Conservation (phyloP, 2,888 invertebrate genomes). For the Acleris cristana region DNA sequence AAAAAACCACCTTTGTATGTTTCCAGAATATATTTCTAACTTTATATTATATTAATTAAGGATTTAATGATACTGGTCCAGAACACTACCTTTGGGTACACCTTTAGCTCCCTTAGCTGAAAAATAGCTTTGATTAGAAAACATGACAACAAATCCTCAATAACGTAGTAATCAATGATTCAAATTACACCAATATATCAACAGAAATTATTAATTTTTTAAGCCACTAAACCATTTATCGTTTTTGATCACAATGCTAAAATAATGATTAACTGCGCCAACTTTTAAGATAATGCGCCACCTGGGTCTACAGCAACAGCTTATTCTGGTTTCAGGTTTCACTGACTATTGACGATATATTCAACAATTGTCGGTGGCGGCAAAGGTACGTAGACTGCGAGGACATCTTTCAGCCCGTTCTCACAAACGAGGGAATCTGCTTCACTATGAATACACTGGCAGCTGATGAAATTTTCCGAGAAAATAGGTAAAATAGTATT, state of each 20-base stretch:
- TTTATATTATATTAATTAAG: not conserved
- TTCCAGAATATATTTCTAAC: no score
- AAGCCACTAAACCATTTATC: no score
- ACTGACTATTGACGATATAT: slow-evolving; percentile 1
- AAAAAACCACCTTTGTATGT: no score
- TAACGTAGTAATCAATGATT: no score
- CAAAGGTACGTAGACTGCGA: not conserved
- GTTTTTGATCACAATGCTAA: no score
- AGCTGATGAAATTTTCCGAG: slow-evolving; percentile 51
- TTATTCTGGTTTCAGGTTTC: slow-evolving; percentile 17
- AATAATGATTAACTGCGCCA: no score
- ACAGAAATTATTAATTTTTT: no score
- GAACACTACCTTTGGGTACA: not conserved
- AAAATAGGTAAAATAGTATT: slow-evolving; percentile 30
- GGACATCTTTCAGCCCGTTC: slow-evolving; percentile 42
- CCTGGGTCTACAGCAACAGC: not conserved
- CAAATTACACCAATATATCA: no score
- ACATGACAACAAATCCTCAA: no score
- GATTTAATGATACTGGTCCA: not conserved
- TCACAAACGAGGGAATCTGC: slow-evolving; percentile 57
- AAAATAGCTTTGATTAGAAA: no score
- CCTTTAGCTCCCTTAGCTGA: no score
- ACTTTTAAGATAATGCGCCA: no score
- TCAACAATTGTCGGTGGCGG: slow-evolving; percentile 10
- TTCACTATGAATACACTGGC: slow-evolving; percentile 54